phyloP scores from a whole-genome alignment of 2,113 vertebrate species.

The Clarias gariepinus region DNA sequence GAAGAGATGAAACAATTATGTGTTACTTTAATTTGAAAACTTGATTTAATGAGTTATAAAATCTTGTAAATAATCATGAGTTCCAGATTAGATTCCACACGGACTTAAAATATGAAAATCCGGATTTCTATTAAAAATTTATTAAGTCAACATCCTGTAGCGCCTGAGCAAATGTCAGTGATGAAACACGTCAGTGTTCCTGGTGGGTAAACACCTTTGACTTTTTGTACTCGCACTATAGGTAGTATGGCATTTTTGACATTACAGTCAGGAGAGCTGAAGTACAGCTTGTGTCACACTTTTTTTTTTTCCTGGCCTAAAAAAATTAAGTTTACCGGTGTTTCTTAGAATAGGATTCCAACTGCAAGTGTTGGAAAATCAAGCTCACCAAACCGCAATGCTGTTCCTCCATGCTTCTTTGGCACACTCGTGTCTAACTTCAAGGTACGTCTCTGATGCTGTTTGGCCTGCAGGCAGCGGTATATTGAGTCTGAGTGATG shows the following conservation, averaged over 20 bases:
- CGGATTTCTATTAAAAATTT: neutral
- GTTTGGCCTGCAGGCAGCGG: neutral
- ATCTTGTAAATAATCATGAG: neutral
- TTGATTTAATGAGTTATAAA: neutral
- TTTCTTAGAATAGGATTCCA: constrained; percentile 10
- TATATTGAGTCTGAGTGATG: constrained; percentile 27
- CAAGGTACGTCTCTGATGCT: neutral
- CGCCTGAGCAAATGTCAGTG: constrained; percentile 12
- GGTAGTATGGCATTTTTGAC: constrained; percentile 8
- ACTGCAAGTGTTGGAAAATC: neutral
- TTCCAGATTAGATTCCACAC: neutral
- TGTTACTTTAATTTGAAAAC: neutral
- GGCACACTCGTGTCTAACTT: neutral
- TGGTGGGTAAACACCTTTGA: constrained; percentile 17
- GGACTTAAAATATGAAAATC: neutral
- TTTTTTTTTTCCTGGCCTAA: neutral
- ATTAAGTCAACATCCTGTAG: neutral
- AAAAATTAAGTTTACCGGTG: neutral
- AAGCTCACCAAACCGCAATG: neutral
- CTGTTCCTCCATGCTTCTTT: neutral
- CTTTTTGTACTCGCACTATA: constrained; percentile 1
- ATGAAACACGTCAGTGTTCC: neutral
- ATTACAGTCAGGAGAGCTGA: neutral
- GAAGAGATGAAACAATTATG: neutral
- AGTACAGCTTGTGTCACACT: neutral